phyloP scores from a whole-genome alignment of 1,140 invertebrate genomes.

The Sycophaga agraensis region DNA sequence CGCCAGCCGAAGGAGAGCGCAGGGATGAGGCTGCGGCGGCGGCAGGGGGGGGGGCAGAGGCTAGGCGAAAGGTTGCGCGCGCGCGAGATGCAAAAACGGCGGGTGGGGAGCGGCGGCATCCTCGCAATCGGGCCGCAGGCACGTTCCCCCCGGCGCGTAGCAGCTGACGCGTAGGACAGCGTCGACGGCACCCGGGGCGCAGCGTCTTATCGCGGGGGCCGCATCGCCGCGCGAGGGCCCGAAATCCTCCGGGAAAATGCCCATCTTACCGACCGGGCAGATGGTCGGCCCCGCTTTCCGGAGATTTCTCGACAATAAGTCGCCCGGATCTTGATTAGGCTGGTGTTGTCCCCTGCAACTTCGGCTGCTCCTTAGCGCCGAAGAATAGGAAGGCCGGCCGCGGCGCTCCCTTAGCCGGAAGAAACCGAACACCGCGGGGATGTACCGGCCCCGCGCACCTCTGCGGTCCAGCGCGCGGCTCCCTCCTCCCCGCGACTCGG shows the following conservation, averaged over 20 bases:
- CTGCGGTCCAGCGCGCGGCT: background rate
- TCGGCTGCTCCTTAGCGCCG: too few relatives aligned
- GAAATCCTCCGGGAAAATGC: slow-evolving; percentile 6
- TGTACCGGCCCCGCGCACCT: background rate
- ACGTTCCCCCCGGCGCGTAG: slow-evolving; percentile 16
- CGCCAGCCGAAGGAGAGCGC: too few relatives aligned
- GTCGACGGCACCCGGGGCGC: background rate
- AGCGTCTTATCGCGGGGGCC: slow-evolving; percentile 21
- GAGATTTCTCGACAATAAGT: slow-evolving; percentile 28
- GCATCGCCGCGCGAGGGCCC: too few relatives aligned
- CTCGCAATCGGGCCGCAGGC: slow-evolving; percentile 15
- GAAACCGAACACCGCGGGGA: too few relatives aligned
- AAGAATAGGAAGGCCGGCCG: too few relatives aligned
- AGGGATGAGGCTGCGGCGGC: too few relatives aligned
- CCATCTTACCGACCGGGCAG: slow-evolving; percentile 10
- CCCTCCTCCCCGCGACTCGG: background rate
- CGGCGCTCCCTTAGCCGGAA: background rate
- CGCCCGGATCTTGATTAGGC: slow-evolving; percentile 27
- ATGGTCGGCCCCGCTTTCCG: too few relatives aligned
- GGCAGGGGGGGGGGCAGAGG: too few relatives aligned
- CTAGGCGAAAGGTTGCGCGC: too few relatives aligned
- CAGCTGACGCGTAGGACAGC: background rate
- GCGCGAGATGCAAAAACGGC: slow-evolving; percentile 35
- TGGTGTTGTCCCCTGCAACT: slow-evolving; percentile 27
- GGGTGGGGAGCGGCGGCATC: slow-evolving; percentile 30